phyloP scores from a whole-genome alignment of 2,888 invertebrate species.

The Cordilura impudica region DNA sequence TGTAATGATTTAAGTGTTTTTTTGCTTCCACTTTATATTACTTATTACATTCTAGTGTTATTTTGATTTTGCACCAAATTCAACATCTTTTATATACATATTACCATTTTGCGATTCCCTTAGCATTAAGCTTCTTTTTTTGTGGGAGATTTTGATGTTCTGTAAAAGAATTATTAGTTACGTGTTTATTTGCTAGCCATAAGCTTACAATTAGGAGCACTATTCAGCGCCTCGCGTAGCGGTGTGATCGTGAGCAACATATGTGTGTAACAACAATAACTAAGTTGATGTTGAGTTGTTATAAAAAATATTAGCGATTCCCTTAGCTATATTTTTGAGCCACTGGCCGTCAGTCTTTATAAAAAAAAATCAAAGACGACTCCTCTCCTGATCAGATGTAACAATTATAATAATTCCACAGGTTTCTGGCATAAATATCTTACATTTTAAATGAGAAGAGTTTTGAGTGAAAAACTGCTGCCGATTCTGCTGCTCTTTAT shows the following conservation, averaged over 20 bases:
- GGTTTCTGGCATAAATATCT: conserved; percentile 7
- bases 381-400: conserved; percentile 50
- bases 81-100: conserved; percentile 43
- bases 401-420: not conserved
- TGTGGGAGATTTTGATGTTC: conserved; percentile 28
- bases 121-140: conserved; percentile 59
- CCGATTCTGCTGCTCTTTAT: not conserved
- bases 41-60: not conserved
- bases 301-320: conserved; percentile 62
- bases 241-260: not conserved
- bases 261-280: not conserved
- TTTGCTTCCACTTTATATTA: not conserved
- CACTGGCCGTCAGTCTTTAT: conserved; percentile 21
- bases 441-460: not conserved
- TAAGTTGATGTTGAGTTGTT: conserved; percentile 22
- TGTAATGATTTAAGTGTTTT: not conserved
- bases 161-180: conserved; percentile 41
- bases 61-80: conserved; percentile 19
- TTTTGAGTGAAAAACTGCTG: not conserved
- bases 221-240: not conserved
- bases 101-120: conserved; percentile 60
- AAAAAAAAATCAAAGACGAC: conserved; percentile 11
- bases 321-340: conserved; percentile 61
- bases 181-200: not conserved
- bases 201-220: conserved; percentile 15